These are phyloP conservation scores for Phoronis australis DNA, from an alignment of 2,888 invertebrate species.

Conservation along the genomic window DNA sequence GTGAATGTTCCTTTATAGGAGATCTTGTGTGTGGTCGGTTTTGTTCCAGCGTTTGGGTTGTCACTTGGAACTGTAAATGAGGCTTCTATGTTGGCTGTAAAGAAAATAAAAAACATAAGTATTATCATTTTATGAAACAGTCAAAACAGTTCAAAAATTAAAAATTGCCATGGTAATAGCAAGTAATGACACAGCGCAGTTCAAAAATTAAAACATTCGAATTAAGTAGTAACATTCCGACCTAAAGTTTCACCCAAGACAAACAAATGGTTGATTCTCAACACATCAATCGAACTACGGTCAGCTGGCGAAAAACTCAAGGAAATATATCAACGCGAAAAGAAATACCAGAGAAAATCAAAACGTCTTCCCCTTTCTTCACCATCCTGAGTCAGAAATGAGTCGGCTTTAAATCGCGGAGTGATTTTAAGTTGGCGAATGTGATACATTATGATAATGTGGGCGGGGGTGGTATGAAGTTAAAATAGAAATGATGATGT, in stretches of 20 bases:
- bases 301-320: no score
- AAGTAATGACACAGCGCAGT: not conserved
- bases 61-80: slow-evolving; percentile 43
- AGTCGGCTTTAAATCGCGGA: no score
- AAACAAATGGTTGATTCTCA: no score
- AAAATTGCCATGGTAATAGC: not conserved
- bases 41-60: slow-evolving; percentile 17
- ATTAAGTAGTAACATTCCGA: not conserved
- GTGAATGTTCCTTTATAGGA: slow-evolving; percentile 69
- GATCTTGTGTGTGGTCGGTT: slow-evolving; percentile 42
- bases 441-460: no score
- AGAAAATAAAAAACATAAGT: slow-evolving; percentile 13
- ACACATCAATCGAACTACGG: no score
- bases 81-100: slow-evolving; percentile 45
- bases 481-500: no score
- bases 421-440: no score
- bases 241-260: not conserved
- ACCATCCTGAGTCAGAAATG: no score
- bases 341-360: no score
- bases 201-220: not conserved
- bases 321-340: no score
- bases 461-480: no score
- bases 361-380: no score
- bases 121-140: not conserved
- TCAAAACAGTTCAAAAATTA: not conserved